Evolutionary conservation across 2,113 vertebrate species (phyloP).

Genomic region (Clupea harengus): DNA sequence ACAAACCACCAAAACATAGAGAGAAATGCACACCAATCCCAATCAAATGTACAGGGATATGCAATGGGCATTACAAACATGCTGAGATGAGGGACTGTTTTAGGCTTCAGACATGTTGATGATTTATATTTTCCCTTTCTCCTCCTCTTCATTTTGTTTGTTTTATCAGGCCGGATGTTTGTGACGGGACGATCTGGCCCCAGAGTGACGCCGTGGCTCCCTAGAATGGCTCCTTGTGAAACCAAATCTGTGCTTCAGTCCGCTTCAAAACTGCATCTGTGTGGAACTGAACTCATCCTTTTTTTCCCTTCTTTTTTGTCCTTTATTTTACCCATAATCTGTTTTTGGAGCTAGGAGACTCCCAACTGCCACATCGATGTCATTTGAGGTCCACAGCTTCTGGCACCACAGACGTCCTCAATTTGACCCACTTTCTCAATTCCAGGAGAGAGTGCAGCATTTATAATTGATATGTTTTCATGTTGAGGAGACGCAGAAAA

Average conservation of each 20-base stretch:
- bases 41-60: background rate
- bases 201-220: background rate
- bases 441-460: slow-evolving; percentile 53
- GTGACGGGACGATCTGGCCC: slow-evolving; percentile 16
- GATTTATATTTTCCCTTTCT: background rate
- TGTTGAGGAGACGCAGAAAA: slow-evolving; percentile 47
- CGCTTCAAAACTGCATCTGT: background rate
- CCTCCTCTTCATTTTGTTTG: slow-evolving; percentile 25
- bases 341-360: background rate
- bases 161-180: slow-evolving; percentile 44
- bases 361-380: background rate
- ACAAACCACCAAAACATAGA: background rate
- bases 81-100: background rate
- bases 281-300: background rate
- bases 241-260: slow-evolving; percentile 14
- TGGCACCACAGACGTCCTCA: slow-evolving; percentile 37
- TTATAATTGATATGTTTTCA: slow-evolving; percentile 60
- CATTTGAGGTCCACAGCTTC: slow-evolving; percentile 28
- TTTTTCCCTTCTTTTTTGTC: background rate
- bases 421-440: slow-evolving; percentile 58
- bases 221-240: slow-evolving; percentile 3
- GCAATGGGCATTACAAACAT: background rate
- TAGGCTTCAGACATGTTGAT: background rate
- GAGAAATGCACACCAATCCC: background rate
- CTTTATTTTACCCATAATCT: background rate